These are phyloP conservation scores for Cataglyphis hispanica DNA, from an alignment of 1,140 invertebrate genomes.

Conservation along the genomic window DNA sequence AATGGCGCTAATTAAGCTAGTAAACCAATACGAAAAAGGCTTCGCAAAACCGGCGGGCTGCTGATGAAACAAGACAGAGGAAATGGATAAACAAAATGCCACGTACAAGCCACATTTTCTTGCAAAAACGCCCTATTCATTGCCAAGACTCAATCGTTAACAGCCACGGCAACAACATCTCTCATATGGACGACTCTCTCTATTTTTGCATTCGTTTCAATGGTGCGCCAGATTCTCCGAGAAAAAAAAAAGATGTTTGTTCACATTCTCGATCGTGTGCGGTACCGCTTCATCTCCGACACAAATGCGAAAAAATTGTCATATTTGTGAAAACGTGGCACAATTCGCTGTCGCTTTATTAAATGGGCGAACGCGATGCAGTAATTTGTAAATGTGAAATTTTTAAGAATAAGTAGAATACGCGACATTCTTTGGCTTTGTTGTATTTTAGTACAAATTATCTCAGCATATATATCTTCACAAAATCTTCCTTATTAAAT, in stretches of 20 bases:
- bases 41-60: background rate
- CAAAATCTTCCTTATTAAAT: background rate
- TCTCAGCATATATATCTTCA: background rate
- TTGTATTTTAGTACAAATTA: background rate
- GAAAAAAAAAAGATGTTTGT: constrained; percentile 49
- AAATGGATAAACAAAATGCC: constrained; percentile 33
- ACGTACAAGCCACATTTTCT: constrained; percentile 31
- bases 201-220: constrained; percentile 49
- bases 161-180: background rate
- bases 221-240: constrained; percentile 36
- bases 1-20: background rate
- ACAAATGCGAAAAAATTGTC: constrained; percentile 48
- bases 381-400: constrained; percentile 9
- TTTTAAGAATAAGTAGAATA: background rate
- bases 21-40: constrained; percentile 6
- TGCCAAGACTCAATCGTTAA: constrained; percentile 52
- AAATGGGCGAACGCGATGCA: background rate
- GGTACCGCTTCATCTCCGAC: background rate
- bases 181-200: background rate
- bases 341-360: constrained; percentile 10
- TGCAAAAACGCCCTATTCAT: constrained; percentile 20
- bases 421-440: no score
- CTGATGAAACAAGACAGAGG: constrained; percentile 13
- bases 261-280: constrained; percentile 22
- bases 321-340: constrained; percentile 1